Percentiles rank a stretch among this genome's conserved stretches.
These are phyloP conservation scores for Oceanodroma tethys DNA, from an alignment of 2,113 vertebrate species.

Conservation along the genomic window DNA sequence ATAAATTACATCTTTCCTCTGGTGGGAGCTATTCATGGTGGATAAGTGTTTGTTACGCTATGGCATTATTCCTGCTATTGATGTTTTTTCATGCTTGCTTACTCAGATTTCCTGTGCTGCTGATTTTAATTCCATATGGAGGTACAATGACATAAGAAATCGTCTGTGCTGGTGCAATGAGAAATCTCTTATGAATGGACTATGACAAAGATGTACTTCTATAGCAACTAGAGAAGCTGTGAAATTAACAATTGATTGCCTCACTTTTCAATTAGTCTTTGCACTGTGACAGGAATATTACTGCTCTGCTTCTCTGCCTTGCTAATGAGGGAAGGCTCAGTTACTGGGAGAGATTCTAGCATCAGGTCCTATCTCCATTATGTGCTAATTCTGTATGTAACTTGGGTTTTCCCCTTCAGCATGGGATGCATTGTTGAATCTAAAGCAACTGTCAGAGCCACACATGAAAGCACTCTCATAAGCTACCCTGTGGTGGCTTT, in stretches of 20 bases:
- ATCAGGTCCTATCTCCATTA: neutral
- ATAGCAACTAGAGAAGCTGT: neutral
- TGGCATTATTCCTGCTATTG: neutral
- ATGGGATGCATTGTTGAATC: neutral
- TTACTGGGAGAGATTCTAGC: neutral
- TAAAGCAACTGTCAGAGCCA: neutral
- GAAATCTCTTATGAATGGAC: neutral
- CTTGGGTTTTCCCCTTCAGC: neutral
- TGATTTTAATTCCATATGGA: neutral
- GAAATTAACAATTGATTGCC: neutral
- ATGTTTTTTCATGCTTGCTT: neutral
- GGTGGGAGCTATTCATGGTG: neutral
- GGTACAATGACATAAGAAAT: neutral
- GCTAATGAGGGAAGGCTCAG: neutral
- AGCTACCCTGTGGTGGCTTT: neutral
- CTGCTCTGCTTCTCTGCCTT: neutral
- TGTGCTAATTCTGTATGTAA: neutral
- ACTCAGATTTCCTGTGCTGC: slow-evolving; percentile 2
- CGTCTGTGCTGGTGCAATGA: neutral
- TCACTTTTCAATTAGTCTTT: neutral
- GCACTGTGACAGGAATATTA: neutral
- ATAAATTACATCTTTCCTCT: neutral
- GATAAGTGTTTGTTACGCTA: neutral
- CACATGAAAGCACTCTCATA: neutral
- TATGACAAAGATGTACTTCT: neutral